These are phyloP conservation scores for Chlamydotis undulata DNA, from an alignment of 2,113 vertebrate genomes.

Conservation along the genomic window DNA sequence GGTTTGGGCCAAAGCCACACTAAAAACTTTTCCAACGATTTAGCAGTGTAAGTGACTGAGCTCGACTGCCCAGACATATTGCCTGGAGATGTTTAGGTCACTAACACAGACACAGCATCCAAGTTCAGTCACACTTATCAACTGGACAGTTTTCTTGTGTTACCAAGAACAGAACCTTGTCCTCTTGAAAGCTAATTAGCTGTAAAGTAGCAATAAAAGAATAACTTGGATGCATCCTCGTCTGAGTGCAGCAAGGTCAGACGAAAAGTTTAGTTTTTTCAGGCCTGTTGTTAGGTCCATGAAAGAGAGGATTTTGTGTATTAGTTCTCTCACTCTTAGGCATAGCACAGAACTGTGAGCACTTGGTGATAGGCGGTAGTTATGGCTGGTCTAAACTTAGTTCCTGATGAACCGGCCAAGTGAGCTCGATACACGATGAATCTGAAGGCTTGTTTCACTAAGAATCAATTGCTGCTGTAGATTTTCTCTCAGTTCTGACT, in stretches of 20 bases:
- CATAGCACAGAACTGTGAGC: background rate
- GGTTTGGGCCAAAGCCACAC: background rate
- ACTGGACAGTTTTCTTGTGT: background rate
- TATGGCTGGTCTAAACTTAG: background rate
- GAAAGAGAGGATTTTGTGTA: background rate
- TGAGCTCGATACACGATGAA: background rate
- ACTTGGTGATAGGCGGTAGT: background rate
- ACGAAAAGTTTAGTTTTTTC: background rate
- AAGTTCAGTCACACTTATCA: background rate
- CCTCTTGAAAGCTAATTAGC: constrained; percentile 39
- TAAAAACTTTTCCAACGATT: background rate
- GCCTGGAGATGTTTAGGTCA: background rate
- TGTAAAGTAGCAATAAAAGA: constrained; percentile 14
- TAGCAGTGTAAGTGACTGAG: background rate
- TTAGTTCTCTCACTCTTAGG: background rate
- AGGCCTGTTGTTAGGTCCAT: background rate
- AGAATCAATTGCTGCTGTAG: background rate
- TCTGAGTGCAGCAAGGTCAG: background rate
- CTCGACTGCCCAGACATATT: background rate
- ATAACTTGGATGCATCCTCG: background rate
- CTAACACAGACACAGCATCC: background rate
- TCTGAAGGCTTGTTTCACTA: background rate
- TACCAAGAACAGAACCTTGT: background rate
- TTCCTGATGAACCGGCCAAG: background rate
- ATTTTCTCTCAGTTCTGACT: background rate